Percentiles rank a stretch among this genome's conserved stretches.
phyloP scores from a whole-genome alignment of 1,140 invertebrate species.

The Aphelinus atriplicis region DNA sequence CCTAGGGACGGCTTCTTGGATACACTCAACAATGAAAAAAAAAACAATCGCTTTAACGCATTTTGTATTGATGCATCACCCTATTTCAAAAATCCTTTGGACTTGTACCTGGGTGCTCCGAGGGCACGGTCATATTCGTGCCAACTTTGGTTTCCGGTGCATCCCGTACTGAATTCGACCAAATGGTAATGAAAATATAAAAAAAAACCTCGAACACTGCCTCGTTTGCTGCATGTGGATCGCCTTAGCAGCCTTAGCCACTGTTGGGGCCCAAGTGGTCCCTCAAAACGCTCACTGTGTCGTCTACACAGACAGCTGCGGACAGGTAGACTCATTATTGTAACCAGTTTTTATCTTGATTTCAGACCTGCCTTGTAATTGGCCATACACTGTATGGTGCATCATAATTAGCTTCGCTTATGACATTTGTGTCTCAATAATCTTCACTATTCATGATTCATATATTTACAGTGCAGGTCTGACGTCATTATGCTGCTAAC shows the following conservation, averaged over 20 bases:
- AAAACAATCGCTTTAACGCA: constrained; percentile 52
- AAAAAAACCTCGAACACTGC: constrained; percentile 65
- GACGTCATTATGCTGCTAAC: constrained; percentile 66
- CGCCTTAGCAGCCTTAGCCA: constrained; percentile 69
- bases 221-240: constrained; percentile 69
- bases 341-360: constrained; percentile 68
- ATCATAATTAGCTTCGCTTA: too few species aligned
- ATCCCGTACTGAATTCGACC: constrained; percentile 62
- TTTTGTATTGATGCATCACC: constrained; percentile 47
- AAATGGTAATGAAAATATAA: constrained; percentile 58
- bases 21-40: constrained; percentile 31
- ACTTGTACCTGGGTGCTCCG: constrained; percentile 66
- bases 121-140: constrained; percentile 59
- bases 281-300: constrained; percentile 90
- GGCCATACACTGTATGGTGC: not conserved
- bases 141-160: constrained; percentile 61
- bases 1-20: constrained; percentile 38
- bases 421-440: constrained; percentile 15
- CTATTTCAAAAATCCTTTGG: constrained; percentile 57
- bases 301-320: constrained; percentile 94
- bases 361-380: constrained; percentile 58
- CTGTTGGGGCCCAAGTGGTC: constrained; percentile 71
- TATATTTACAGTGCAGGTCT: constrained; percentile 53
- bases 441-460: constrained; percentile 1
- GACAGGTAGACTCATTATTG: constrained; percentile 84